Base-by-base conservation (phyloP, 2,113 vertebrate genomes). In the Chaenocephalus aceratus region DNA sequence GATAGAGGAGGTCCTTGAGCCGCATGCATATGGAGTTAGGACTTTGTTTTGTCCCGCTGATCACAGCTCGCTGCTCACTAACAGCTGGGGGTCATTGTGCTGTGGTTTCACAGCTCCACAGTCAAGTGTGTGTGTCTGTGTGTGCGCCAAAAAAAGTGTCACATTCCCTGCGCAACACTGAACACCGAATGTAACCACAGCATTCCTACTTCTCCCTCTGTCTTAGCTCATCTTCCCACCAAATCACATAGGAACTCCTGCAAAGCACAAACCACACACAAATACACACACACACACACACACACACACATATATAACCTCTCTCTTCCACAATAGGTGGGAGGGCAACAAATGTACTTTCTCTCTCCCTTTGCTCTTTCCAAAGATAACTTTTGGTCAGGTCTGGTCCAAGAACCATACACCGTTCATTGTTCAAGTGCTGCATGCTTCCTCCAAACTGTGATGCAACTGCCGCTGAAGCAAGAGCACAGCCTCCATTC, bases 71-170 rank as follows among this genome's bases (percentile, higher is more conserved):
- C 81, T 84, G 72, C 82, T 71, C 34, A 78, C 77, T 77, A 91
- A 85, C 93, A 94, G 92, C 92, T 94, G 94, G 73, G 88, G 88
- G 91, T 88, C 86, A 83, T 92, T 91, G 89, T 75, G 69, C 83
- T 91, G 92, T 70, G 91, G 94, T 94, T 95, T 94, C 90, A 87
- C 92, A 92, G 87, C 90, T 92, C 80, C 49, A 81, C 84, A 62
- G 80, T 58, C 9, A 21, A 34, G 75, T 44, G 84, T 69, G 63
- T 75, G 77, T 23, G 49, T 23, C n/a, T 10, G 52, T 23, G 49
- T 26, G 73, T n/a, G 52, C 18, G 64, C n/a, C 49, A 84, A 83
- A 68, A 77, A 84, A 88, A 80, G 79, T 85, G 86, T 88, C 88
- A 88, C 88, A 80, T 90, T 91, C 89, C 86, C 86, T 82, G 79